Evolutionary conservation across 2,888 invertebrate genomes (phyloP).

Genomic region (Drosophila phalerata): DNA sequence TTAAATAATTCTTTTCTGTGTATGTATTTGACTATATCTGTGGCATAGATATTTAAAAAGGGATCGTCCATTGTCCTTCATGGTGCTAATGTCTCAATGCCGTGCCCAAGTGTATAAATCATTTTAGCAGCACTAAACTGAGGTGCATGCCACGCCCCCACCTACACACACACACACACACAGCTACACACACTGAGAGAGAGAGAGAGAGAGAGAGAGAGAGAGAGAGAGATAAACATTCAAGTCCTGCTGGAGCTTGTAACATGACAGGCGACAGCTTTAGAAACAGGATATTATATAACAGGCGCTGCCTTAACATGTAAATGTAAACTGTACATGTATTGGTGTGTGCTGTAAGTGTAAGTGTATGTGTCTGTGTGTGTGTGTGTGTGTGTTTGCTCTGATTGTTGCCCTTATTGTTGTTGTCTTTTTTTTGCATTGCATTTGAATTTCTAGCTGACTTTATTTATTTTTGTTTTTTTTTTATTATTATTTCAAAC

Average conservation of each 20-base stretch:
- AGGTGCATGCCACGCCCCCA: conserved; percentile 76
- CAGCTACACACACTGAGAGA: conserved; percentile 8
- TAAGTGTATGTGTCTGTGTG: conserved; percentile 5
- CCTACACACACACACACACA: conserved; percentile 5
- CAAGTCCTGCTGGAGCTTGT: conserved; percentile 56
- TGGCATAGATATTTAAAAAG: conserved; percentile 33
- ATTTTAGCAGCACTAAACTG: conserved; percentile 58
- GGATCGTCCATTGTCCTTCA: conserved; percentile 23
- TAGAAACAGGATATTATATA: conserved; percentile 79
- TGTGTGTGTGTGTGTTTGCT: conserved; percentile 34
- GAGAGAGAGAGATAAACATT: conserved; percentile 1
- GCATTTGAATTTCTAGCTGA: conserved; percentile 47
- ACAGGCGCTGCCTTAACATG: conserved; percentile 74
- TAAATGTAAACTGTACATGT: conserved; percentile 44
- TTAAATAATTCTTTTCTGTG: not conserved
- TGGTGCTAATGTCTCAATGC: conserved; percentile 74
- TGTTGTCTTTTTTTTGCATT: conserved; percentile 50
- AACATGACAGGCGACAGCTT: conserved; percentile 79
- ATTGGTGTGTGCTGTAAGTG: conserved; percentile 31
- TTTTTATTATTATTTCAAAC: conserved; percentile 16
- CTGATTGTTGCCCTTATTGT: conserved; percentile 28
- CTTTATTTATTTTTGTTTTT: conserved; percentile 24
- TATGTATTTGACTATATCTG: conserved; percentile 12
- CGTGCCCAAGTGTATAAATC: conserved; percentile 75
- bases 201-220: not conserved